Conservation (phyloP, 2,797 vertebrate genomes). For the Bradypus variegatus region DNA sequence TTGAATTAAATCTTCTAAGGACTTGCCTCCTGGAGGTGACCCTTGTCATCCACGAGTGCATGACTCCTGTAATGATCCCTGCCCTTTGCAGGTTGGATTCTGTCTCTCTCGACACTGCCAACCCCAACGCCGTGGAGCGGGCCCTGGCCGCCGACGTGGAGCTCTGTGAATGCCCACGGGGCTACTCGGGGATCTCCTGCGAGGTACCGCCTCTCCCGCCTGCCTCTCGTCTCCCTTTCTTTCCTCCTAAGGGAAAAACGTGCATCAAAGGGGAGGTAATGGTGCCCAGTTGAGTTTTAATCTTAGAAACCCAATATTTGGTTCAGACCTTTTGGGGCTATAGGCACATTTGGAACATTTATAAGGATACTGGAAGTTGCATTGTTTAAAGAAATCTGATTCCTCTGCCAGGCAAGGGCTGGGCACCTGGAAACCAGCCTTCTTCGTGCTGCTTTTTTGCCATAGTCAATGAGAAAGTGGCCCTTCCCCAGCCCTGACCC, state of each 20-base stretch:
- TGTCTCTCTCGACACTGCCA: slow-evolving; percentile 83
- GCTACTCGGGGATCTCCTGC: slow-evolving; percentile 90
- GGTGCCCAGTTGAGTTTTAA: background rate
- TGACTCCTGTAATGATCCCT: background rate
- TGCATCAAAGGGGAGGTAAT: too few relatives aligned
- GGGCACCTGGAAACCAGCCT: background rate
- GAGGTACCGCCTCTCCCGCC: slow-evolving; percentile 77
- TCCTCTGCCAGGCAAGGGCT: background rate
- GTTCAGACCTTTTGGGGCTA: background rate
- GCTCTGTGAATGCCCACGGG: slow-evolving; percentile 90
- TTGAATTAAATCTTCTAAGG: background rate
- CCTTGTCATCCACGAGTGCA: background rate
- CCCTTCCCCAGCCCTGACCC: too few relatives aligned
- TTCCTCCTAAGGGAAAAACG: background rate
- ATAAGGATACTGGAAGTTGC: background rate
- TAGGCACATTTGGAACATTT: background rate
- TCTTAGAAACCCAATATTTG: background rate
- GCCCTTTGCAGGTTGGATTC: slow-evolving; percentile 76
- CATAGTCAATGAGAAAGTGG: background rate
- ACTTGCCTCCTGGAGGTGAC: background rate
- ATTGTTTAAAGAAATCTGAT: background rate
- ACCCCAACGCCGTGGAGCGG: slow-evolving; percentile 70
- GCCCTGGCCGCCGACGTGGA: slow-evolving; percentile 80
- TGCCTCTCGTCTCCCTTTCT: background rate
- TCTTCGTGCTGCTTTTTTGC: background rate